Percentiles rank a stretch among this genome's conserved stretches.
Evolutionary conservation across 2,888 invertebrate species (phyloP).

Genomic region (Priocnemis perturbator): DNA sequence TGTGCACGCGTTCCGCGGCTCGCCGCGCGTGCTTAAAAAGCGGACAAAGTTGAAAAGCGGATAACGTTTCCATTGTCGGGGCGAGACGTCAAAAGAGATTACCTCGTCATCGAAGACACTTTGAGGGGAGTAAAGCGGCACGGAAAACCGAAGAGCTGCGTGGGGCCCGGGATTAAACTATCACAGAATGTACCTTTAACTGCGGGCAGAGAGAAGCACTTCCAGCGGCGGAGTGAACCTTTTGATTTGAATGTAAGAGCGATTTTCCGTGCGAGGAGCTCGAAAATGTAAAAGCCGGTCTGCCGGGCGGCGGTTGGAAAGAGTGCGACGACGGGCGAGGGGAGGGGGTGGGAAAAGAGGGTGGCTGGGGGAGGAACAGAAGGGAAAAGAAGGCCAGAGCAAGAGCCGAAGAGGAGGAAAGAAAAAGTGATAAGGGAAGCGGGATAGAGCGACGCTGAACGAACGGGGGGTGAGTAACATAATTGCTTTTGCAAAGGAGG

Average conservation of each 20-base stretch:
- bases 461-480: constrained; percentile 47
- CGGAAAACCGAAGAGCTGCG: constrained; percentile 29
- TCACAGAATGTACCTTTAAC: constrained; percentile 47
- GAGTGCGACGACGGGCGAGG: constrained; percentile 9
- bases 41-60: too few species aligned
- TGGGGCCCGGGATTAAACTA: constrained; percentile 46
- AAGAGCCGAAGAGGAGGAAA: constrained; percentile 9
- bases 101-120: neutral
- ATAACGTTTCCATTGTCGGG: too few species aligned
- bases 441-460: constrained; percentile 24
- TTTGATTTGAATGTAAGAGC: constrained; percentile 64
- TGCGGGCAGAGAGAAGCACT: constrained; percentile 37
- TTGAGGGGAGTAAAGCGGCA: neutral
- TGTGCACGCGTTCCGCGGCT: too few species aligned
- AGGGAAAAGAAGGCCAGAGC: neutral
- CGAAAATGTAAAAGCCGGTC: constrained; percentile 58
- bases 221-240: constrained; percentile 44
- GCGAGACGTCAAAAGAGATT: too few species aligned
- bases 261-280: constrained; percentile 60
- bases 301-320: constrained; percentile 19
- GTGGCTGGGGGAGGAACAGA: neutral
- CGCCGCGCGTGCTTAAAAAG: too few species aligned
- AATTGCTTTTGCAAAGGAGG: constrained; percentile 60
- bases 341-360: constrained; percentile 14
- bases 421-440: constrained; percentile 25